Conservation (phyloP, 2,888 invertebrate genomes). For the Callyntrura guangdongensis region DNA sequence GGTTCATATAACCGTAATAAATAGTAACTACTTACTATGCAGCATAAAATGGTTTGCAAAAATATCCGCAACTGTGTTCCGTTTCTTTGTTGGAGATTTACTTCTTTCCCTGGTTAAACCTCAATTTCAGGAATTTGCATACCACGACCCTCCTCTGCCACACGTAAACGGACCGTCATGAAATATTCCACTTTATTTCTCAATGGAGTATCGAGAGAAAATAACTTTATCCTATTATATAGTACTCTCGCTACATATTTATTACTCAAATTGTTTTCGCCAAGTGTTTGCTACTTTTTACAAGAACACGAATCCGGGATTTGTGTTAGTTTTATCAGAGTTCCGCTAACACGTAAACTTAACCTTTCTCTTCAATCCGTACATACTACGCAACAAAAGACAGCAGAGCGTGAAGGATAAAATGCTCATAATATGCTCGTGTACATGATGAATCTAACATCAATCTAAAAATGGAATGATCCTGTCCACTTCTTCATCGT, state of each 20-base stretch:
- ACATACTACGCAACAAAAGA: neutral
- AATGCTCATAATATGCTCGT: neutral
- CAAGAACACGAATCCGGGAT: too few relatives aligned
- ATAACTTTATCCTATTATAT: too few relatives aligned
- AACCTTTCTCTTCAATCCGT: neutral
- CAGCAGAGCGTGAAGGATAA: neutral
- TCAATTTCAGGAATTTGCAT: slow-evolving; percentile 8
- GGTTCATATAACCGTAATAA: slow-evolving; percentile 1
- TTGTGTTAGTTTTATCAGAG: too few relatives aligned
- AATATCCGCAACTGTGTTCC: neutral
- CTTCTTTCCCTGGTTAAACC: neutral
- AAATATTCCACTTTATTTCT: neutral
- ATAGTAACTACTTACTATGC: too few relatives aligned
- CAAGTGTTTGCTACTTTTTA: neutral
- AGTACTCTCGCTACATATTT: neutral
- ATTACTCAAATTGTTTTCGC: neutral
- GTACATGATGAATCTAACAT: slow-evolving; percentile 14
- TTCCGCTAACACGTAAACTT: neutral
- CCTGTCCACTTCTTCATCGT: neutral
- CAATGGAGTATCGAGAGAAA: neutral
- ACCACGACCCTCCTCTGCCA: neutral
- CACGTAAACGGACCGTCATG: neutral
- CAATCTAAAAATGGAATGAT: slow-evolving; percentile 24
- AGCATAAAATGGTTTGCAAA: neutral
- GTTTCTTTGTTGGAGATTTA: neutral